Percentiles rank a stretch among this genome's conserved stretches.
These are phyloP conservation scores for Lethocerus indicus DNA, from an alignment of 1,140 invertebrate genomes.

Conservation along the genomic window DNA sequence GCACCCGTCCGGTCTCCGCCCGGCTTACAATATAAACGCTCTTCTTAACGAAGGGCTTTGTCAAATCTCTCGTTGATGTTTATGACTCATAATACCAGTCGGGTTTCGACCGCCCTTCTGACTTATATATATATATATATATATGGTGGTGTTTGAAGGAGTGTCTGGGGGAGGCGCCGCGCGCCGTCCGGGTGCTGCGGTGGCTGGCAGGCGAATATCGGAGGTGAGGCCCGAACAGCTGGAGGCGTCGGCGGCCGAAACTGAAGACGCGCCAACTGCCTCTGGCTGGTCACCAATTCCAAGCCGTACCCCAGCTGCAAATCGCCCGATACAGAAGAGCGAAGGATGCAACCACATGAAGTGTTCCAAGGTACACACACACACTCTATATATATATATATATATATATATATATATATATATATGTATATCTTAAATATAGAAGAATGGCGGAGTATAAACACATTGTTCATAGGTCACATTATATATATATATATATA, in stretches of 20 bases:
- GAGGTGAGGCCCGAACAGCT: slow-evolving; percentile 49
- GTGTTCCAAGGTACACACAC: slow-evolving; percentile 43
- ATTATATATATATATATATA: not conserved
- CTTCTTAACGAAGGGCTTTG: no score
- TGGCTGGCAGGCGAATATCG: slow-evolving; percentile 42
- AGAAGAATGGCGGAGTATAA: not conserved
- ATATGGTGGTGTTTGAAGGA: slow-evolving; percentile 25
- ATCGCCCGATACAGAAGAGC: slow-evolving; percentile 57
- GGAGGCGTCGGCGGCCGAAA: slow-evolving; percentile 30
- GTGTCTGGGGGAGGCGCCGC: slow-evolving; percentile 47
- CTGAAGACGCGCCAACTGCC: slow-evolving; percentile 50
- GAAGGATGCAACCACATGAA: slow-evolving; percentile 68
- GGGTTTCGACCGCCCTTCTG: no score
- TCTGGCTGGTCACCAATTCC: slow-evolving; percentile 57
- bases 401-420: not conserved
- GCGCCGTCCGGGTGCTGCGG: slow-evolving; percentile 48
- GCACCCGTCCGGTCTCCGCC: no score
- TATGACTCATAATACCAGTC: no score
- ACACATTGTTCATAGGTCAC: not conserved
- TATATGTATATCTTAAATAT: not conserved
- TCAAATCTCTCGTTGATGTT: no score
- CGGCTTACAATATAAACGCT: no score
- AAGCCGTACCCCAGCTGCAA: slow-evolving; percentile 58
- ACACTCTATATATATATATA: not conserved
- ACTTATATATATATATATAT: not conserved